Conservation (phyloP, 2,888 invertebrate species). For the Melanostoma scalare region DNA sequence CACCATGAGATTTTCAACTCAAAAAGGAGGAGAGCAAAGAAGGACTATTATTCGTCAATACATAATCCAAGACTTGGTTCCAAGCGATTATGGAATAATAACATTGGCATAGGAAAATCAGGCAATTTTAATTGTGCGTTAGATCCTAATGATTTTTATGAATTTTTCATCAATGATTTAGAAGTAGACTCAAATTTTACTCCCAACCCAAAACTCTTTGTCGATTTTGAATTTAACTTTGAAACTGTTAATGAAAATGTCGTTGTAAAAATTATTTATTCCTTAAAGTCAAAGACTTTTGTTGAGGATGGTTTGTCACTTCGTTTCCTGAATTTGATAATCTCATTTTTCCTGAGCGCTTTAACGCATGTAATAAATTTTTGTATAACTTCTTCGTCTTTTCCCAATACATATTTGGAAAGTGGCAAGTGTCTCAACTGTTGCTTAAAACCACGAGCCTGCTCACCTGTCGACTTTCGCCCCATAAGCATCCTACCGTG, state of each 20-base stretch:
- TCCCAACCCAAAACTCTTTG: background rate
- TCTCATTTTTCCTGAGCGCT: no score
- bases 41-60: no score
- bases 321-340: background rate
- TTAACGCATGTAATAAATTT: no score
- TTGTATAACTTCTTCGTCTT: background rate
- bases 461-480: no score
- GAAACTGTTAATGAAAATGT: background rate
- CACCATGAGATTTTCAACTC: background rate
- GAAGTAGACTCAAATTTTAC: background rate
- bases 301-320: background rate
- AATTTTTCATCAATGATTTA: background rate
- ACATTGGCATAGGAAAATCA: background rate
- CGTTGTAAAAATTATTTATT: background rate
- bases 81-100: background rate
- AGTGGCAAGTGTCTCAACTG: no score
- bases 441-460: no score
- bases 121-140: background rate
- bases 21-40: no score
- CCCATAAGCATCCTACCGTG: no score
- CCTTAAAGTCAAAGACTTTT: background rate
- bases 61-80: background rate
- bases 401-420: slow-evolving; percentile 6
- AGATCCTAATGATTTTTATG: background rate
- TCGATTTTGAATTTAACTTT: background rate